Evolutionary conservation across 2,113 vertebrate species (phyloP).

Genomic region (Bos taurus): ARS-UCD2.0 NC_037328.1:129386001-129386500

Average conservation of each 20-base stretch:
- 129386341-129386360: neutral
- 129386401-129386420: neutral
- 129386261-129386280: neutral
- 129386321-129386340: neutral
- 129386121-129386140: neutral
- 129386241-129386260: neutral
- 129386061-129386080: neutral
- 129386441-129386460: neutral
- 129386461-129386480: neutral
- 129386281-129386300: neutral
- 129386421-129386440: neutral
- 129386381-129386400: neutral
- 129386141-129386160: neutral
- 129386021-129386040: neutral
- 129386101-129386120: neutral
- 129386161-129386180: neutral
- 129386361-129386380: neutral
- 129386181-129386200: neutral
- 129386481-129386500: neutral
- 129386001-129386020: neutral
- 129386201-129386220: neutral
- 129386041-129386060: neutral
- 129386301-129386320: neutral
- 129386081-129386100: conserved; percentile 27
- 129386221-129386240: neutral